A percentile compares a stretch with the other conserved stretches of the same genome.
phyloP scores from a whole-genome alignment of 2,797 vertebrate species.

The Luscinia megarhynchos region DNA sequence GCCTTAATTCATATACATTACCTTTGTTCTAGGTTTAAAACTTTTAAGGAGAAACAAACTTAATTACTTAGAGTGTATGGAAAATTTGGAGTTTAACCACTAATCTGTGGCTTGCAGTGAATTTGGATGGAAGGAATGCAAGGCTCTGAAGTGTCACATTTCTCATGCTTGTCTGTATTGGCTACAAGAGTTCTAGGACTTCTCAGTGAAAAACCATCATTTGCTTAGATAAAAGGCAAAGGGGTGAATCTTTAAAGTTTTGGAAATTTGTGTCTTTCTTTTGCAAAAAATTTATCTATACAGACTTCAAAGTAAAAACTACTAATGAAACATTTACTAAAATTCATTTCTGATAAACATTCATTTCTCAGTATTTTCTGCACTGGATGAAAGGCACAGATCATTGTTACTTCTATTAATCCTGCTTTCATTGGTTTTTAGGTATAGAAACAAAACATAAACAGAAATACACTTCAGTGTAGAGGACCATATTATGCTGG shows the following conservation, averaged over 20 bases:
- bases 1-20: conserved; percentile 55
- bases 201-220: background rate
- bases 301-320: background rate
- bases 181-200: background rate
- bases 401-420: background rate
- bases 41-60: conserved; percentile 49
- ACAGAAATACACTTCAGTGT: background rate
- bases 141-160: conserved; percentile 13
- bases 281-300: background rate
- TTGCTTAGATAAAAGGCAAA: background rate
- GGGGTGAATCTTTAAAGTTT: background rate
- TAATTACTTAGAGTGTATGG: conserved; percentile 35
- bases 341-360: background rate
- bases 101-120: conserved; percentile 30
- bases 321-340: background rate
- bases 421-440: background rate
- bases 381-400: background rate
- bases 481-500: background rate
- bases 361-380: background rate
- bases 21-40: conserved; percentile 58
- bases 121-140: conserved; percentile 61
- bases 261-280: background rate
- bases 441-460: background rate
- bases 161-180: background rate
- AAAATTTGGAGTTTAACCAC: conserved; percentile 45